phyloP scores from a whole-genome alignment of 2,797 vertebrate genomes.

The Melanotaenia trifasciata region DNA sequence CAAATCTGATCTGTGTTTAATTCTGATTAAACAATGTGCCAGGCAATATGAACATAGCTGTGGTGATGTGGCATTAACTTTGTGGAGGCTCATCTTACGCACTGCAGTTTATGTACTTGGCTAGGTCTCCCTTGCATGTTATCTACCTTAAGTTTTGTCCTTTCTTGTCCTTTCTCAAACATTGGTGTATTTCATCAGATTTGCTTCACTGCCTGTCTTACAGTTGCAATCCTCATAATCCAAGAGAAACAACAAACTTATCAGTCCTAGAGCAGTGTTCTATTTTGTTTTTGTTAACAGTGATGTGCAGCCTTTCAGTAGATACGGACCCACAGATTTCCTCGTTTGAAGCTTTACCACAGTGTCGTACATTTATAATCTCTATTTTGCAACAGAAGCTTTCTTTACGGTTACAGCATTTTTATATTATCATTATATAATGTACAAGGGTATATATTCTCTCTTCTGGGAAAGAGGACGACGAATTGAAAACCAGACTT shows the following conservation, averaged over 20 bases:
- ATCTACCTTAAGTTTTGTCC: too few species aligned
- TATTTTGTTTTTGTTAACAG: neutral
- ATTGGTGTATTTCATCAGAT: too few species aligned
- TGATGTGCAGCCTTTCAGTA: too few species aligned
- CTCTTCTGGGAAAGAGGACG: slow-evolving; percentile 27
- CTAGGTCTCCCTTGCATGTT: too few species aligned
- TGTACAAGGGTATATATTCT: slow-evolving; percentile 18
- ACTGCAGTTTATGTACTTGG: too few species aligned
- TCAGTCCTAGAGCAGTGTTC: neutral
- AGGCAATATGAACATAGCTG: neutral
- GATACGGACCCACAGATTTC: neutral
- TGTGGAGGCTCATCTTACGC: neutral
- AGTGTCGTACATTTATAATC: slow-evolving; percentile 1
- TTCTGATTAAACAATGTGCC: neutral
- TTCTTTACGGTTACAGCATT: slow-evolving; percentile 29
- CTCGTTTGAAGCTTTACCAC: neutral
- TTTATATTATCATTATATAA: slow-evolving; percentile 30
- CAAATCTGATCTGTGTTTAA: neutral
- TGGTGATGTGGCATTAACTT: neutral
- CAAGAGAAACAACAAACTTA: too few species aligned
- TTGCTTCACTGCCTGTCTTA: too few species aligned
- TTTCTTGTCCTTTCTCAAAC: too few species aligned
- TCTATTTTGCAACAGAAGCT: slow-evolving; percentile 28
- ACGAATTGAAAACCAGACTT: slow-evolving; percentile 50
- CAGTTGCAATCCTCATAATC: too few species aligned